phyloP scores from a whole-genome alignment of 2,888 invertebrate genomes.

The Polydrusus tereticollis region DNA sequence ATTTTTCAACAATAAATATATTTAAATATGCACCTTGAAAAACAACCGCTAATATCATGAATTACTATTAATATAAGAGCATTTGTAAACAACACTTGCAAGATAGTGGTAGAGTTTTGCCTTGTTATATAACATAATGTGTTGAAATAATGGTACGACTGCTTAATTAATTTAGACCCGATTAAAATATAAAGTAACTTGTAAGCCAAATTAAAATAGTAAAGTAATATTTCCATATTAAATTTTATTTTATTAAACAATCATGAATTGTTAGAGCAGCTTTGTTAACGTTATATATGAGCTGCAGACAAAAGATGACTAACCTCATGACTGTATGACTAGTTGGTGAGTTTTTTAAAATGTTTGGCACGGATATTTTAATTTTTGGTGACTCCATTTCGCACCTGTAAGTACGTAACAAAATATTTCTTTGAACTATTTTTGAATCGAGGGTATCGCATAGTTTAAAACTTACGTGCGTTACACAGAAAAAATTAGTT shows the following conservation, averaged over 20 bases:
- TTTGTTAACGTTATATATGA: background rate
- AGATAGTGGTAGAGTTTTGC: too few species aligned
- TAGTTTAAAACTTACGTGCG: background rate
- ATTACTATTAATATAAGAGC: too few species aligned
- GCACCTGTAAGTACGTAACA: constrained; percentile 8
- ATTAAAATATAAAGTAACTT: too few species aligned
- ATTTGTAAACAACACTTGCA: too few species aligned
- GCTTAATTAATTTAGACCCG: too few species aligned
- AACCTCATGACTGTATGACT: background rate
- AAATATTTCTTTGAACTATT: background rate
- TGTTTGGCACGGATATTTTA: constrained; percentile 24
- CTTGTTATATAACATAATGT: too few species aligned
- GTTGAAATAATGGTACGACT: too few species aligned
- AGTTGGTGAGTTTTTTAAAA: constrained; percentile 1
- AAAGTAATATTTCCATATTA: too few species aligned
- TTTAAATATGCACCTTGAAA: too few species aligned
- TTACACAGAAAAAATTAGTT: background rate
- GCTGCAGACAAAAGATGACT: constrained; percentile 15
- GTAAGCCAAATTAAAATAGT: too few species aligned
- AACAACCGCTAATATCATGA: too few species aligned
- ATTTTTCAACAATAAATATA: too few species aligned
- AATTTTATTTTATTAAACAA: background rate
- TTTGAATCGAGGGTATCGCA: background rate
- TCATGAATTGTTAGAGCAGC: background rate
- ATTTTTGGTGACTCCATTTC: constrained; percentile 4